Evolutionary conservation across 1,140 invertebrate species (phyloP), one percentile per base, ranked within the genome.

Genomic region (Rhagoletis zephyria): DNA sequence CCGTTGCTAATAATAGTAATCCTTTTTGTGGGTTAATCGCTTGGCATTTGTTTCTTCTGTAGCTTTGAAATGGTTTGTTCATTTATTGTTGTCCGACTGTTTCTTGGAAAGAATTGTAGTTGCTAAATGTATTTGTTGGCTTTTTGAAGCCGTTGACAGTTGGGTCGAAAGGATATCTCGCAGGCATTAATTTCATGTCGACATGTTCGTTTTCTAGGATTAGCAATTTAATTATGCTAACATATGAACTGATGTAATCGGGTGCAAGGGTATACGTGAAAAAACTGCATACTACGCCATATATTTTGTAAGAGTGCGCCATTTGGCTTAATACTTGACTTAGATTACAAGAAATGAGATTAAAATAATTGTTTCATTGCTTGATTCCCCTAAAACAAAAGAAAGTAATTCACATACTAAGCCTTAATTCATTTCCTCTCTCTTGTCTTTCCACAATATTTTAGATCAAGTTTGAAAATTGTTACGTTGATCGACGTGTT

Each of bases 1-100:
- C 65, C 87, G 16, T 63, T 87, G 65, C 87, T 87, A 87, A 77
- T 77, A 87, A 81, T 42, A 59, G 65, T 77, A 77, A 87, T 87
- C 45, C 87, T 42, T 77, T 87, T 60, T 42, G 51, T 51, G 67
- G 51, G 10, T 87, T 87, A 60, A 87, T 81, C 67, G 87, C 30
- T 77, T 77, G 67, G 45, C 65, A 77, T 77, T 87, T 87, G 30
- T 87, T 61, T 12, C 7, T 61, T 14, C 5, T 63, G 40, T 48
- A 63, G 12, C 5, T 85, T 40, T 1, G 30, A 14, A n/a, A n/a
- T 51, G 42, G 48, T 19, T 59, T 85, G 16, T 51, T 59, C 40
- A 40, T 70, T 19, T 65, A 14, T 40, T 5, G 42, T 74, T 74
- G 67, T 3, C 2, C 9, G 81, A 60, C n/a, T 19, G 16, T 30